A percentile compares a stretch with the other conserved stretches of the same genome.
Conservation (phyloP, 2,888 invertebrate species). For the Andricus curvator region DNA sequence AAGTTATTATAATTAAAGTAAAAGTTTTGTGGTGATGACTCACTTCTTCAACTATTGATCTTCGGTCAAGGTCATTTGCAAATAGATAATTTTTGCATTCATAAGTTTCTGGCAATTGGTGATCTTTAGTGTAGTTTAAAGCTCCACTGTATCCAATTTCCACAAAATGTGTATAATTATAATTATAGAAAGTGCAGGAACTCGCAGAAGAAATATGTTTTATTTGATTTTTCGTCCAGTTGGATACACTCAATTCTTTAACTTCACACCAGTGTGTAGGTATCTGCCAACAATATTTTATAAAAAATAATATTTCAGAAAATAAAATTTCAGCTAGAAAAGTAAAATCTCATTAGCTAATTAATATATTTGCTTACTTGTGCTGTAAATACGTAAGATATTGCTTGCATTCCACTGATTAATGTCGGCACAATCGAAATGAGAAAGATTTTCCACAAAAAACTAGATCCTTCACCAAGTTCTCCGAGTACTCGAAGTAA, state of each 20-base stretch:
- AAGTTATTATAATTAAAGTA: not conserved
- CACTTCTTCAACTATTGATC: conserved; percentile 78
- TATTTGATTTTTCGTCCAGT: conserved; percentile 79
- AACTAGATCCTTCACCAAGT: conserved; percentile 66
- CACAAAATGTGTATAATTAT: conserved; percentile 78
- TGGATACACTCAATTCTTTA: conserved; percentile 74
- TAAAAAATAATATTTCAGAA: too few relatives aligned
- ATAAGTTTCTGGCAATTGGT: conserved; percentile 64
- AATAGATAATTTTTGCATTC: conserved; percentile 74
- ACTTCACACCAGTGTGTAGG: conserved; percentile 79
- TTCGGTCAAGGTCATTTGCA: conserved; percentile 68
- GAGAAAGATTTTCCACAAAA: conserved; percentile 77
- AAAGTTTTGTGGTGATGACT: conserved; percentile 43
- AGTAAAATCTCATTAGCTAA: too few relatives aligned
- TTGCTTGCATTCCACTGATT: conserved; percentile 81
- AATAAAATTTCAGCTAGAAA: not conserved
- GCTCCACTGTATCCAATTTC: conserved; percentile 77
- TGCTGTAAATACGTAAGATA: conserved; percentile 80
- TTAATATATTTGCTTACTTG: conserved; percentile 70
- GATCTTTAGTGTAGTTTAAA: conserved; percentile 67
- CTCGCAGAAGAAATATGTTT: conserved; percentile 60
- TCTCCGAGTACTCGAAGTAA: conserved; percentile 60
- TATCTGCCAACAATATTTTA: conserved; percentile 53
- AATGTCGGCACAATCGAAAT: conserved; percentile 79
- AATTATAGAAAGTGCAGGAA: conserved; percentile 78